These are phyloP conservation scores for Neuroterus valhalla DNA, from an alignment of 1,140 invertebrate species.

Conservation along the genomic window DNA sequence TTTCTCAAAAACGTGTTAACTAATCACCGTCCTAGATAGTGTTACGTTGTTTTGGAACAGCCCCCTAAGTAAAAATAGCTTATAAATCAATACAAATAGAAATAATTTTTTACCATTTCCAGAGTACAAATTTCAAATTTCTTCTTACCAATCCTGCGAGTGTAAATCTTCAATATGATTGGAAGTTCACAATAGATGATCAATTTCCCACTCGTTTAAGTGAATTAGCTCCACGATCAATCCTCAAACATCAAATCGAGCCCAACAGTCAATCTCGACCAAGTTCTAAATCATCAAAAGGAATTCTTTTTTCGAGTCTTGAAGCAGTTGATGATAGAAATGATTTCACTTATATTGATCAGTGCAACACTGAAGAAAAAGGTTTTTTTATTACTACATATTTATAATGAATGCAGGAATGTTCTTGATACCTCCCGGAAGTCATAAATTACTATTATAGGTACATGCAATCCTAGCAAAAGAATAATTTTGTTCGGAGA, in stretches of 20 bases:
- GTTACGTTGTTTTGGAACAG: too few species aligned
- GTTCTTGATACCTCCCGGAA: too few species aligned
- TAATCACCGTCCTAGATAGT: too few species aligned
- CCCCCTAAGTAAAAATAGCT: slow-evolving; percentile 6
- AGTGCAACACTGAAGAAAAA: background rate
- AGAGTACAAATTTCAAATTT: slow-evolving; percentile 52
- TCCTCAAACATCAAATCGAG: slow-evolving; percentile 7
- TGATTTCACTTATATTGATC: slow-evolving; percentile 5
- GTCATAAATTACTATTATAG: too few species aligned
- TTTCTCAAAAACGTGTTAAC: too few species aligned
- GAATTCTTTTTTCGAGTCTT: slow-evolving; percentile 34
- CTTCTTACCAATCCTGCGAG: slow-evolving; percentile 52
- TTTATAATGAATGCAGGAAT: too few species aligned
- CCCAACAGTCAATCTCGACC: background rate
- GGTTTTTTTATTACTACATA: background rate
- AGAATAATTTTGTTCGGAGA: too few species aligned
- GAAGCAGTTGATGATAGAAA: slow-evolving; percentile 7
- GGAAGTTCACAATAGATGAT: slow-evolving; percentile 60
- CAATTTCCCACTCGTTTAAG: slow-evolving; percentile 52
- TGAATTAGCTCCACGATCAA: slow-evolving; percentile 22
- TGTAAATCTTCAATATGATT: slow-evolving; percentile 53
- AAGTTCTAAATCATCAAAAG: slow-evolving; percentile 35
- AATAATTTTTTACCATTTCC: background rate
- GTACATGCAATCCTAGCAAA: too few species aligned
- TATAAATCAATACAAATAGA: slow-evolving; percentile 3